Conservation (phyloP, 1,140 invertebrate species). For the Drosophila micromelanica region DNA sequence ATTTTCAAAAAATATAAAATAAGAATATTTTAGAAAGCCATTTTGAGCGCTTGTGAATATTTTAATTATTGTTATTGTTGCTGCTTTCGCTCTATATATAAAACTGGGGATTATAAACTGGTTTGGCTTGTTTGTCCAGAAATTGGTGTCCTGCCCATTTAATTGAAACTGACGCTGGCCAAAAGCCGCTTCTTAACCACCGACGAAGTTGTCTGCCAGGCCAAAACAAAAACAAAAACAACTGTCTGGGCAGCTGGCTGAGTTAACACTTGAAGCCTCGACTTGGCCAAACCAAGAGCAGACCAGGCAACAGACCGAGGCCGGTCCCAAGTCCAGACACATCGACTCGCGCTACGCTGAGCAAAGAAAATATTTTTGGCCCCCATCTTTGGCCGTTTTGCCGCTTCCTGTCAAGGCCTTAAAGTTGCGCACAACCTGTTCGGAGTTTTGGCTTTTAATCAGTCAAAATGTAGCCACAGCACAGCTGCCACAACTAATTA, state of each 20-base stretch:
- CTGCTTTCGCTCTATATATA: too few species aligned
- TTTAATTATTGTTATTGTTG: too few species aligned
- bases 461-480: conserved; percentile 47
- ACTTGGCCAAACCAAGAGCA: too few species aligned
- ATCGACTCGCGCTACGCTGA: conserved; percentile 66
- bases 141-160: too few species aligned
- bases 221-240: conserved; percentile 15
- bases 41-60: too few species aligned
- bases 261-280: conserved; percentile 63
- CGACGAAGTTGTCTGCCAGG: not conserved
- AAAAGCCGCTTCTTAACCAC: not conserved
- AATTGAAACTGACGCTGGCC: too few species aligned
- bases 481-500: conserved; percentile 60
- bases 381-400: conserved; percentile 1
- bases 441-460: conserved; percentile 45
- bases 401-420: conserved; percentile 56
- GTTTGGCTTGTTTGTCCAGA: too few species aligned
- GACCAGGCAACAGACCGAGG: too few species aligned
- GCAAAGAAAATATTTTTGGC: conserved; percentile 74
- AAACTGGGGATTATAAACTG: too few species aligned
- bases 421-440: conserved; percentile 36
- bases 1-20: too few species aligned
- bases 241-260: conserved; percentile 28
- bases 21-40: too few species aligned
- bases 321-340: too few species aligned